Conservation (phyloP, 2,888 invertebrate genomes). For the Caenorhabditis sp. region DNA sequence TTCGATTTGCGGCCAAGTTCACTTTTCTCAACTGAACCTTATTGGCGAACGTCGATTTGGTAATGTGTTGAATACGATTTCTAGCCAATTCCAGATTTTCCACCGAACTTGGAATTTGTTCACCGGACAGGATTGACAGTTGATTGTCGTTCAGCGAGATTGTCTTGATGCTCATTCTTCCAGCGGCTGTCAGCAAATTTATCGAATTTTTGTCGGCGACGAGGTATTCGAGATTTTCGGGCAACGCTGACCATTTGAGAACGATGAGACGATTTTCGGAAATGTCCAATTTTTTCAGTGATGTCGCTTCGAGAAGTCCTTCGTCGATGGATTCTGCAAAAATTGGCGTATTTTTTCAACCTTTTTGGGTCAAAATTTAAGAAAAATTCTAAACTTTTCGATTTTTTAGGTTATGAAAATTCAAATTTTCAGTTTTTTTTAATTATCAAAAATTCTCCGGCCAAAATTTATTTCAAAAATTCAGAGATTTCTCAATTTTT, state of each 20-base stretch:
- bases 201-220: slow-evolving; percentile 49
- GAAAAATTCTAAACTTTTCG: not conserved
- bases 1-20: slow-evolving; percentile 40
- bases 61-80: slow-evolving; percentile 31
- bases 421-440: too few species aligned
- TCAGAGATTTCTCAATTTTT: too few species aligned
- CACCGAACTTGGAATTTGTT: slow-evolving; percentile 50
- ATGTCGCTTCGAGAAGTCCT: slow-evolving; percentile 31
- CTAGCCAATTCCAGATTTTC: slow-evolving; percentile 44
- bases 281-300: slow-evolving; percentile 41
- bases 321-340: slow-evolving; percentile 43
- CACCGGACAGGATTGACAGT: slow-evolving; percentile 49
- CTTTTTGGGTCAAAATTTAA: not conserved
- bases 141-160: slow-evolving; percentile 50
- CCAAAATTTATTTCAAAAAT: too few species aligned
- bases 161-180: slow-evolving; percentile 19
- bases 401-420: too few species aligned
- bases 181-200: slow-evolving; percentile 43
- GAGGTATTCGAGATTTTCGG: slow-evolving; percentile 45
- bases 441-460: too few species aligned
- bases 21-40: slow-evolving; percentile 39
- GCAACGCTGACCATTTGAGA: slow-evolving; percentile 48
- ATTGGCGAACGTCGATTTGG: slow-evolving; percentile 26
- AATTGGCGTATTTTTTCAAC: not conserved
- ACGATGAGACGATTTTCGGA: slow-evolving; percentile 41